Conservation (phyloP, 2,888 invertebrate species). For the Sepiola atlantica region DNA sequence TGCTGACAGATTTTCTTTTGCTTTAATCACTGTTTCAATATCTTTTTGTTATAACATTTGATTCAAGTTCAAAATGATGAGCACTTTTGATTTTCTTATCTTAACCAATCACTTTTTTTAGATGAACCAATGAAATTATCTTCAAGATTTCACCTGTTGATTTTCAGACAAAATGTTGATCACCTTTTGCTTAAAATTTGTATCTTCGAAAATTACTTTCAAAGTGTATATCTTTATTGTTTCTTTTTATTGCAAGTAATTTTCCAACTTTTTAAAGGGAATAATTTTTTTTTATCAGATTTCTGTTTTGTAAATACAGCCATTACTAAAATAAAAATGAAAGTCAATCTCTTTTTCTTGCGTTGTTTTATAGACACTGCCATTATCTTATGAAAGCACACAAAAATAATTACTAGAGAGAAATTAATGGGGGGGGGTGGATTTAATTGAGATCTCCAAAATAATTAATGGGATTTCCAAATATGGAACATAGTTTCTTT, state of each 20-base stretch:
- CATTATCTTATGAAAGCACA: background rate
- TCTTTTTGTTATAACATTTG: background rate
- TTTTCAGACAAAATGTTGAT: background rate
- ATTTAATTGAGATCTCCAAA: too few species aligned
- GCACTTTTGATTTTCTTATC: background rate
- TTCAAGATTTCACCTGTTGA: background rate
- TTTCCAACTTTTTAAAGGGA: background rate
- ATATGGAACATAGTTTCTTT: too few species aligned
- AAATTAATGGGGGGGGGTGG: too few species aligned
- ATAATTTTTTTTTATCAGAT: slow-evolving; percentile 15
- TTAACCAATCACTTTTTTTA: too few species aligned
- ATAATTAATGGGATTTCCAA: too few species aligned
- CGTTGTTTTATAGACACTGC: background rate
- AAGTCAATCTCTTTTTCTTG: background rate
- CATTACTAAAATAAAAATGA: slow-evolving; percentile 32
- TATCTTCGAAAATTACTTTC: background rate
- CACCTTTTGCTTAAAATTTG: background rate
- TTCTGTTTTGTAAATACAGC: background rate
- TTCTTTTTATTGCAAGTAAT: background rate
- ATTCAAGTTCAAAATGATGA: background rate
- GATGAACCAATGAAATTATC: background rate
- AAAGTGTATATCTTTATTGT: background rate
- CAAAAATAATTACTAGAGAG: too few species aligned
- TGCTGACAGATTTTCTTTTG: background rate
- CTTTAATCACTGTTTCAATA: background rate